Base-by-base conservation (phyloP, 2,113 vertebrate genomes). In the Pardalotus punctatus region DNA sequence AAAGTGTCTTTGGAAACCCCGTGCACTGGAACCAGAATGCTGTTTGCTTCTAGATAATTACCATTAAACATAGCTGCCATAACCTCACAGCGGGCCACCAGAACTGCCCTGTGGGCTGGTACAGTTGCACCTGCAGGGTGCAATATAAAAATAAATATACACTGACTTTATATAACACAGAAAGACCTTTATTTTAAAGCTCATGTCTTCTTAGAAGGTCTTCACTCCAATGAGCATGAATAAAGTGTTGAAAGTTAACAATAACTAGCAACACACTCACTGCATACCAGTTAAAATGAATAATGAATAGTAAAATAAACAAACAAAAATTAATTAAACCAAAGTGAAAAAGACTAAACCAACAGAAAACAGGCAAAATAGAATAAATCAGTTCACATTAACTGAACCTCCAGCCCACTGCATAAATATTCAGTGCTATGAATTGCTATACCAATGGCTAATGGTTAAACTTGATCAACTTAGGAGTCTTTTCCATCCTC, bases 41-140 rank as follows among this genome's bases (percentile, higher is more conserved):
- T 99, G 48, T 98, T 98, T 31, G 99, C 98, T 98, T 99, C 99
- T 33, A 99, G 98, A 36, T 99, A 99, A 91, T 99, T 99, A 24
- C 99, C 99, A 35, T 99, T 99, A 95, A 99, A 99, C 99, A 99
- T 99, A 94, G 99, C 99, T 9, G 99, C 99, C 99, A 99, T 99
- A 81, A 99, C 99, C 53, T 99, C 98, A 84, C 99, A 99, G 65
- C 99, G 99, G 15, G 99, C 99, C 76, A 99, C 98, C 90, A 99
- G 97, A 88, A 99, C 98, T 14, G 99, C 99, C 86, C 98, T 98
- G 97, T 99, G 99, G 53, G 99, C 99, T 40, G 99, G 99, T 69
- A 99, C 97, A 6, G 98, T 98, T 12, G 98, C 97, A 93, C 99
- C 99, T 99, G 67, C 14, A 77, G 40, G 51, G 85, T 16, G 17